Evolutionary conservation across 2,888 invertebrate genomes (phyloP).

Genomic region (Sinodicranocentrus sp.): DNA sequence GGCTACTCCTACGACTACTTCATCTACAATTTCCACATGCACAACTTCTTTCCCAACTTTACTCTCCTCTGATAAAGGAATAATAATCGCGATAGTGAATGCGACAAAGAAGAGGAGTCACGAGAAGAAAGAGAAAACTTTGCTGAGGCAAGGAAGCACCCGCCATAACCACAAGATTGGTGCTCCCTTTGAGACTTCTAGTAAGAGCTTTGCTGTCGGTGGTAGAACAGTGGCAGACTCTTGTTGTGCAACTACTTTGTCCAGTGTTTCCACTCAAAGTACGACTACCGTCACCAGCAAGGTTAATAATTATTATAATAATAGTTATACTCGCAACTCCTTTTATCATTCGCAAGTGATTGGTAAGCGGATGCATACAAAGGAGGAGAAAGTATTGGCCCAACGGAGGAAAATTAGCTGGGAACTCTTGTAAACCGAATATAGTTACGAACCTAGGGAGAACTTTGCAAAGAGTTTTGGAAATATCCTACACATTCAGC

Average conservation of each 20-base stretch:
- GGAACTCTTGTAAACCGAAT: too few relatives aligned
- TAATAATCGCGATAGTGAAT: conserved; percentile 6
- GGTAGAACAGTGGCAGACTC: conserved; percentile 22
- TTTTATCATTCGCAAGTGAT: conserved; percentile 21
- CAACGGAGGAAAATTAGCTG: too few relatives aligned
- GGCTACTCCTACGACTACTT: conserved; percentile 20
- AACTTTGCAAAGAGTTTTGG: too few relatives aligned
- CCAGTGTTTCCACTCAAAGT: background rate
- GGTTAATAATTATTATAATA: conserved; percentile 43
- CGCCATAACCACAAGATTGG: conserved; percentile 58
- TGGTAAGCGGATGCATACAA: background rate
- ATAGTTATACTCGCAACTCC: conserved; percentile 33
- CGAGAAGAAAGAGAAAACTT: conserved; percentile 23
- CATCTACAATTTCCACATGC: background rate
- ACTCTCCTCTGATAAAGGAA: conserved; percentile 17
- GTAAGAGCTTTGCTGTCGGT: conserved; percentile 7
- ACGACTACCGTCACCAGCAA: background rate
- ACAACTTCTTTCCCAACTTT: background rate
- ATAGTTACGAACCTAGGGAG: too few relatives aligned
- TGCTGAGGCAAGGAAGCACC: conserved; percentile 27
- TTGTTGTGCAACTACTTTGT: background rate
- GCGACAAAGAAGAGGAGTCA: conserved; percentile 14
- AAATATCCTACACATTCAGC: too few relatives aligned
- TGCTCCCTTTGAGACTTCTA: conserved; percentile 56
- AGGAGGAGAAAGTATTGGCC: too few relatives aligned